Evolutionary conservation across 2,888 invertebrate genomes (phyloP).

Genomic region (Epirrita christyi): DNA sequence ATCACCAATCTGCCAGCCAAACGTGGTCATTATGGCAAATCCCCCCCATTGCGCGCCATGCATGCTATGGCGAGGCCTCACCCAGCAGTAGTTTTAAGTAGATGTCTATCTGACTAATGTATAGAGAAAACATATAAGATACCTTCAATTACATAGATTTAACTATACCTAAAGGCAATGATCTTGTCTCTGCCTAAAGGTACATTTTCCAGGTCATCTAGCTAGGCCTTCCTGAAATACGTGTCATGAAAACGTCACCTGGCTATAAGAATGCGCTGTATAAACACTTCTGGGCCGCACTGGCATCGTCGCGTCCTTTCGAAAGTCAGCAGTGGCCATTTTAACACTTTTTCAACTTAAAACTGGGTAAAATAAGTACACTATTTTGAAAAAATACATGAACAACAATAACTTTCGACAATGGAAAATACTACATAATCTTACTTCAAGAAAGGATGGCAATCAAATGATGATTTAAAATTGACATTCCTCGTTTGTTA

Average conservation of each 20-base stretch:
- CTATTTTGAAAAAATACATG: constrained; percentile 76
- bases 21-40: too few species aligned
- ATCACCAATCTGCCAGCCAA: too few species aligned
- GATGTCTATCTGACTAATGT: too few species aligned
- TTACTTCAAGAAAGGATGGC: constrained; percentile 54
- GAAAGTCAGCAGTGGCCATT: constrained; percentile 81
- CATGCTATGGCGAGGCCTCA: too few species aligned
- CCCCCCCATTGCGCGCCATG: too few species aligned
- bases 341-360: constrained; percentile 71
- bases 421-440: constrained; percentile 78
- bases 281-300: constrained; percentile 88
- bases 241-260: constrained; percentile 49
- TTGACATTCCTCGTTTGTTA: constrained; percentile 30
- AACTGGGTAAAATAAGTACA: constrained; percentile 61
- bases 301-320: constrained; percentile 77
- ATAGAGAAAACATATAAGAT: too few species aligned
- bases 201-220: not conserved
- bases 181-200: too few species aligned
- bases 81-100: too few species aligned
- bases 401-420: constrained; percentile 60
- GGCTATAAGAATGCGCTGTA: constrained; percentile 87
- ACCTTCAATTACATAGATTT: too few species aligned
- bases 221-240: constrained; percentile 25
- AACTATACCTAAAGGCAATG: too few species aligned
- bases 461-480: constrained; percentile 35